Evolutionary conservation across 2,888 invertebrate genomes (phyloP).

Genomic region (Caenorhabditis auriculariae): DNA sequence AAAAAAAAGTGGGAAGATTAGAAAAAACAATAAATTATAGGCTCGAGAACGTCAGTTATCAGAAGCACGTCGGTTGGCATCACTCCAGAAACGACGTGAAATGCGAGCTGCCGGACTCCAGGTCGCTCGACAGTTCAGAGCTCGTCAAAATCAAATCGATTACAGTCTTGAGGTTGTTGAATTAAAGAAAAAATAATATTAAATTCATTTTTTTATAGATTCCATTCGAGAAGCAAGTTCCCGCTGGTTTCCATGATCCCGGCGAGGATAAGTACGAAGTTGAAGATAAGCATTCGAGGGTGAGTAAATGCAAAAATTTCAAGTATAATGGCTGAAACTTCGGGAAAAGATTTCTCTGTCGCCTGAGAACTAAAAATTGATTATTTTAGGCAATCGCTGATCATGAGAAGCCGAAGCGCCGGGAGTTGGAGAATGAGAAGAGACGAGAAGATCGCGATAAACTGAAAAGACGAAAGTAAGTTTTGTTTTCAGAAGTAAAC

Average conservation of each 20-base stretch:
- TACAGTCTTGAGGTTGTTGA: conserved; percentile 84
- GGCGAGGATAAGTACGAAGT: conserved; percentile 74
- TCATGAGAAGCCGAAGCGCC: conserved; percentile 45
- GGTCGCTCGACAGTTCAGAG: conserved; percentile 52
- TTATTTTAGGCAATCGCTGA: conserved; percentile 41
- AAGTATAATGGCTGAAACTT: no score
- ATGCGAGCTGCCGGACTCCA: conserved; percentile 90
- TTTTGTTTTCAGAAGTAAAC: background rate
- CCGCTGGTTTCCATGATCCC: conserved; percentile 87
- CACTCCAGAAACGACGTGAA: conserved; percentile 94
- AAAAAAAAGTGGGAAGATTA: background rate
- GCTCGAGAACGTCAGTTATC: conserved; percentile 97
- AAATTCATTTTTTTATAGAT: conserved; percentile 32
- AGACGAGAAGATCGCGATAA: conserved; percentile 92
- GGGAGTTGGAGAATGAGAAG: conserved; percentile 72
- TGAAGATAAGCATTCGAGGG: conserved; percentile 36
- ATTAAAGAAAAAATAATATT: background rate
- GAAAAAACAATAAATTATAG: conserved; percentile 10
- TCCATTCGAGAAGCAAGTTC: conserved; percentile 75
- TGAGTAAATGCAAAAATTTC: conserved; percentile 1
- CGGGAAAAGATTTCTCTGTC: no score
- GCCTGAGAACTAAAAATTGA: no score
- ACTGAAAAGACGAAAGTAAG: conserved; percentile 78
- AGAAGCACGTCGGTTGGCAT: conserved; percentile 91
- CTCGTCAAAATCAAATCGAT: conserved; percentile 71